Evolutionary conservation across 2,113 vertebrate species (phyloP).

Genomic region (Petromus typicus): DNA sequence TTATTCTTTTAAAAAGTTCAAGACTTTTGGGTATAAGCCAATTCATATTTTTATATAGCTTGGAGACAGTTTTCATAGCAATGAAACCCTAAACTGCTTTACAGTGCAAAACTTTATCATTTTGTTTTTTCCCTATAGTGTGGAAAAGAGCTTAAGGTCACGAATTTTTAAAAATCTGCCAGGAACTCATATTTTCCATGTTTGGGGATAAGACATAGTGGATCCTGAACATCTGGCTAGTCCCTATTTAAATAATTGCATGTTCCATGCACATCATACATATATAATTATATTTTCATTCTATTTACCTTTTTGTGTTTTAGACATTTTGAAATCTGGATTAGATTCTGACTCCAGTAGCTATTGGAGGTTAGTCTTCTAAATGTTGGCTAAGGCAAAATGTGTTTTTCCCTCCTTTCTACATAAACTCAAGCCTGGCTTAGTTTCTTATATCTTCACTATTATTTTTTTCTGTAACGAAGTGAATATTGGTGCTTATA

Average conservation of each 20-base stretch:
- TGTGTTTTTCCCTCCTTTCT: neutral
- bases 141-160: conserved; percentile 84
- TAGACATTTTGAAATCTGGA: conserved; percentile 76
- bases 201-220: conserved; percentile 76
- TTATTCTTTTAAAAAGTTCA: conserved; percentile 67
- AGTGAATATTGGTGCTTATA: conserved; percentile 34
- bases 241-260: conserved; percentile 77
- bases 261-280: conserved; percentile 74
- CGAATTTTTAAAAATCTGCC: conserved; percentile 75
- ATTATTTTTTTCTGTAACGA: conserved; percentile 30
- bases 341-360: conserved; percentile 75
- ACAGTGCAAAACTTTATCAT: conserved; percentile 78
- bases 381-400: conserved; percentile 58
- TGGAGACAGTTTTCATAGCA: conserved; percentile 78
- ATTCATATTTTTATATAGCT: conserved; percentile 81
- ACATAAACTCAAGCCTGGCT: conserved; percentile 57
- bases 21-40: conserved; percentile 78
- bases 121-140: conserved; percentile 78
- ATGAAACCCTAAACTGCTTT: conserved; percentile 77
- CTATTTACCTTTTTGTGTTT: conserved; percentile 78
- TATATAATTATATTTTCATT: conserved; percentile 78
- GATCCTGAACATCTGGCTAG: conserved; percentile 80
- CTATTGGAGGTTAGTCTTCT: conserved; percentile 64
- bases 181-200: conserved; percentile 81
- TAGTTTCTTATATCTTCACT: conserved; percentile 70